Evolutionary conservation across 2,888 invertebrate genomes (phyloP).

Genomic region (Diplolepis rosae): DNA sequence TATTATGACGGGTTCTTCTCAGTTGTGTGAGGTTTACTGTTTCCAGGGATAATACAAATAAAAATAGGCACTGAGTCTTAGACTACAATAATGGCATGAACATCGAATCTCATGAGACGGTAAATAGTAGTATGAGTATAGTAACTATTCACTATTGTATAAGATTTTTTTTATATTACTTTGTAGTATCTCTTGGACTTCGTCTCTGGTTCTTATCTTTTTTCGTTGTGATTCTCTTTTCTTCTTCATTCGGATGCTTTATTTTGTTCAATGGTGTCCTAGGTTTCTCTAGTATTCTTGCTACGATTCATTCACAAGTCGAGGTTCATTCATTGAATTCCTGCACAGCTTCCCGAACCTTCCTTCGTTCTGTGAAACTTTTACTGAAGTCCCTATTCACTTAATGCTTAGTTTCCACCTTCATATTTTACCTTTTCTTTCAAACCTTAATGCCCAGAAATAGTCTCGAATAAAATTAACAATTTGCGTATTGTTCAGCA

Average conservation of each 20-base stretch:
- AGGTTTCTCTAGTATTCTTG: conserved; percentile 19
- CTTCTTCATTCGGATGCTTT: conserved; percentile 14
- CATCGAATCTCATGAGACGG: neutral
- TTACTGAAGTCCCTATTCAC: neutral
- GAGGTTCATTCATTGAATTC: conserved; percentile 30
- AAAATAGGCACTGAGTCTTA: neutral
- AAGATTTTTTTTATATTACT: no score
- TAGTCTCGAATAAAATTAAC: no score
- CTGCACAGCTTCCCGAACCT: conserved; percentile 16
- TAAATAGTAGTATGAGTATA: neutral
- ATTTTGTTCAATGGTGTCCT: conserved; percentile 1
- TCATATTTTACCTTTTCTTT: neutral
- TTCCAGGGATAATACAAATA: conserved; percentile 22
- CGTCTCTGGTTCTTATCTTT: neutral
- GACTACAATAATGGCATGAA: neutral
- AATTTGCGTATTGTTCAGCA: no score
- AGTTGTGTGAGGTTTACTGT: neutral
- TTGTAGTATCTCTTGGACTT: conserved; percentile 10
- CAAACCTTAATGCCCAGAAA: neutral
- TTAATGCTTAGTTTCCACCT: neutral
- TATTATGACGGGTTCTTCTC: neutral
- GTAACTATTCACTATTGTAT: no score
- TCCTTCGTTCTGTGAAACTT: conserved; percentile 14
- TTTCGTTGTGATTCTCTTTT: neutral
- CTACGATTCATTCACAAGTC: conserved; percentile 20